Conservation (phyloP, 2,797 vertebrate species). For the Acipenser oxyrinchus region DNA sequence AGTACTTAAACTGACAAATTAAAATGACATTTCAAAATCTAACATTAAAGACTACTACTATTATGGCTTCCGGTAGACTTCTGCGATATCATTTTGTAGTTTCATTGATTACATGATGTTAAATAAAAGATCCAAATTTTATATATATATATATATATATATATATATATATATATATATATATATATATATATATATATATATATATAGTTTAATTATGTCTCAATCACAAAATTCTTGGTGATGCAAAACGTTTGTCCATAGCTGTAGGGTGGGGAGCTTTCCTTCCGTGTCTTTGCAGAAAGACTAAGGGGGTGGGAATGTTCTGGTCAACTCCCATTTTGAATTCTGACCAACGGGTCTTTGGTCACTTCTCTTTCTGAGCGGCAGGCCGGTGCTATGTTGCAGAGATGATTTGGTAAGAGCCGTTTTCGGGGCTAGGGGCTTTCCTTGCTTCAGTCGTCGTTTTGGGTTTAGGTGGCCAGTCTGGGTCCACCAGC, state of each 20-base stretch:
- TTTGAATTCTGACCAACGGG: neutral
- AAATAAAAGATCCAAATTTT: too few species aligned
- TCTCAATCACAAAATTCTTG: neutral
- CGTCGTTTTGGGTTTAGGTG: slow-evolving; percentile 89
- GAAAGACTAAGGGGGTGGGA: neutral
- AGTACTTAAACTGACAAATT: too few species aligned
- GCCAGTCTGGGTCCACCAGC: slow-evolving; percentile 90
- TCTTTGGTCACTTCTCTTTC: slow-evolving; percentile 5
- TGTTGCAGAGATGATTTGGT: slow-evolving; percentile 69
- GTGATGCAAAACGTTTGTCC: neutral
- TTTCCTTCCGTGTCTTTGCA: neutral
- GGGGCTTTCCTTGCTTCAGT: slow-evolving; percentile 78
- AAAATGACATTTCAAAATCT: too few species aligned
- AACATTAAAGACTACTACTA: too few species aligned
- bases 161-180: too few species aligned
- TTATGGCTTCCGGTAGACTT: too few species aligned
- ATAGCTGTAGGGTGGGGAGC: neutral
- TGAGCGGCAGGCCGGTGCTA: slow-evolving; percentile 47
- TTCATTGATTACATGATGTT: too few species aligned
- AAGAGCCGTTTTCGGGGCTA: slow-evolving; percentile 63
- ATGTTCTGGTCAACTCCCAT: too few species aligned
- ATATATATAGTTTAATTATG: too few species aligned
- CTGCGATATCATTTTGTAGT: too few species aligned
- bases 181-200: too few species aligned
- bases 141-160: too few species aligned